Evolutionary conservation across 64 coral and sea anemone species (phyloP), one percentile per base, ranked within the genome.

Genomic region (Acropora tenuis): DNA sequence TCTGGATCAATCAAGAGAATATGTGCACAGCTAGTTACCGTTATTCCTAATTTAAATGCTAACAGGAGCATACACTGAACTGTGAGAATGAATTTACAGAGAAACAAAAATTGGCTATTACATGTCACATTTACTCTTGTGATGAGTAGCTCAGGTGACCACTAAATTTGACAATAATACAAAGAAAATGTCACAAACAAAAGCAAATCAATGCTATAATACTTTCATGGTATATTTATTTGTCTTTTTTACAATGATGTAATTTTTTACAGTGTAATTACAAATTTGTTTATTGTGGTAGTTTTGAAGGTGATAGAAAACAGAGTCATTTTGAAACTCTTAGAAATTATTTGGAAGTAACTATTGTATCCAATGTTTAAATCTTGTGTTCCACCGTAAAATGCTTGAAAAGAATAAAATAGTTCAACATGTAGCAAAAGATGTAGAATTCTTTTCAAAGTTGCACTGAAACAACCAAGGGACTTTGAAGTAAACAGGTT

Each of bases 221-320:
- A 10, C 5, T 44, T 71, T 48, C n/a, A 72, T 71, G 7, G 65
- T 13, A 85, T 71, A 85, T 85, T 85, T 71, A 85, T 85, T 72
- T 85, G 15, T 85, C 43, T 46, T 85, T 84, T 85, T 71, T 85
- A 85, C 82, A 85, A 85, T 71, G 18, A 10, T 85, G 72, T 85
- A 30, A 30, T 30, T 30, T 30, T 30, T 30, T 30, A 63, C 13
- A 63, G 60, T 63, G 60, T 63, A 85, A 69, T 85, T 81, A 72
- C 82, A 85, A 85, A 30, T 30, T 30, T 71, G 82, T 48, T 48
- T 45, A 48, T 17, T 71, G 65, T 71, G 45, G 45, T 71, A 3
- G 72, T 17, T 69, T 61, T 71, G 69, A n/a, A 83, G 82, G 18
- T 48, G 49, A 18, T 47, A 85, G 47, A 85, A 47, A 71, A 66